phyloP scores from a whole-genome alignment of 1,140 invertebrate genomes.

The Drosophila erecta region DNA sequence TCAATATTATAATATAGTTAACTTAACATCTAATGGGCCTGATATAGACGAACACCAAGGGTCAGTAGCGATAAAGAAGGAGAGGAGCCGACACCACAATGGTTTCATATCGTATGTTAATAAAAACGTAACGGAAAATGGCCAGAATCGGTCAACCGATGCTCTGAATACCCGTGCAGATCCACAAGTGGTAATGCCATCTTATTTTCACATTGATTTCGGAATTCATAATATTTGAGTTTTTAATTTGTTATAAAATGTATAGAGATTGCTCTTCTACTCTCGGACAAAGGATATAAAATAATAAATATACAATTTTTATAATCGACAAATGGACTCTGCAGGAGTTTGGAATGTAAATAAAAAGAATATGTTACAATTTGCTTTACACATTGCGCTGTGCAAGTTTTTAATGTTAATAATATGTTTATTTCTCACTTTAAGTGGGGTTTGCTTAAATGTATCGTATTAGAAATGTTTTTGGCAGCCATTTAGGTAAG shows the following conservation, averaged over 20 bases:
- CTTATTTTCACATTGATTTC: not conserved
- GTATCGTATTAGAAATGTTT: slow-evolving; percentile 53
- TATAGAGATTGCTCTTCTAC: not conserved
- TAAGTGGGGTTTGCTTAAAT: slow-evolving; percentile 24
- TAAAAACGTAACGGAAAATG: slow-evolving; percentile 15
- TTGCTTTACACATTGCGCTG: slow-evolving; percentile 65
- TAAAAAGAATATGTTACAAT: slow-evolving; percentile 77
- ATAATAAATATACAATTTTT: too few species aligned
- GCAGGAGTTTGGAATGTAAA: slow-evolving; percentile 40
- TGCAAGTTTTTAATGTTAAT: slow-evolving; percentile 61
- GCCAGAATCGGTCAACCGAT: slow-evolving; percentile 11
- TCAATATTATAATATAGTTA: not conserved
- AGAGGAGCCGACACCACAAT: slow-evolving; percentile 45
- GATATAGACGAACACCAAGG: slow-evolving; percentile 9
- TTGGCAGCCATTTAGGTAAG: slow-evolving; percentile 54
- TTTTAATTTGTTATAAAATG: not conserved
- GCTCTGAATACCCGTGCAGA: slow-evolving; percentile 7
- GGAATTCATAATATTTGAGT: not conserved
- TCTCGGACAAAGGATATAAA: not conserved
- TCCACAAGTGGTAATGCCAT: not conserved
- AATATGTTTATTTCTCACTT: slow-evolving; percentile 58
- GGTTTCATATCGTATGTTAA: slow-evolving; percentile 16
- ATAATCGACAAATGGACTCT: not conserved
- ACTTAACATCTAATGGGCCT: not conserved
- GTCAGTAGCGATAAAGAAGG: slow-evolving; percentile 16